Conservation (phyloP, 1,140 invertebrate species). For the Heliconius eleuchia region DNA sequence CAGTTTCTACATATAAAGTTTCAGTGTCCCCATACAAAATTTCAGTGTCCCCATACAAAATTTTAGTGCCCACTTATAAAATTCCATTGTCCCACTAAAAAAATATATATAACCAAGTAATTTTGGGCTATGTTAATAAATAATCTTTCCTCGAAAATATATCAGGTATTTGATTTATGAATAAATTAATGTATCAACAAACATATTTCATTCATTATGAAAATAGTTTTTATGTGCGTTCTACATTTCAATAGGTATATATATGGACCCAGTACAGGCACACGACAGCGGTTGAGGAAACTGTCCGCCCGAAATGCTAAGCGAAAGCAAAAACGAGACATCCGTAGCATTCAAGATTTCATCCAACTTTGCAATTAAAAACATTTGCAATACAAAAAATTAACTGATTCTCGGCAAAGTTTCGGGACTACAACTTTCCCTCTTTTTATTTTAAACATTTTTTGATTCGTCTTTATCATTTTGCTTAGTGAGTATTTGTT, state of each 20-base stretch:
- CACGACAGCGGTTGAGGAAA: neutral
- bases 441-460: slow-evolving; percentile 23
- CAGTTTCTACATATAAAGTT: too few relatives aligned
- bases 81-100: too few relatives aligned
- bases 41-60: too few relatives aligned
- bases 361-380: slow-evolving; percentile 27
- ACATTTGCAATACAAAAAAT: slow-evolving; percentile 27
- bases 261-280: neutral
- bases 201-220: neutral
- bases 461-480: slow-evolving; percentile 18
- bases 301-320: neutral
- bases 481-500: neutral
- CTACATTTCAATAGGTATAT: neutral
- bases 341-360: slow-evolving; percentile 16
- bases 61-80: too few relatives aligned
- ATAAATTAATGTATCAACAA: neutral
- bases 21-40: too few relatives aligned
- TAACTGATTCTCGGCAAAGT: slow-evolving; percentile 16
- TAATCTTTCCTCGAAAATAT: too few relatives aligned
- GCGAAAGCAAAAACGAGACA: neutral
- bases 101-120: too few relatives aligned
- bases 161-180: too few relatives aligned
- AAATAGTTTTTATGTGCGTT: neutral
- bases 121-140: too few relatives aligned
- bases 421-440: slow-evolving; percentile 15